A percentile compares a stretch with the other conserved stretches of the same genome.
Conservation (phyloP, 2,888 invertebrate genomes). For the Eristalis intricaria region DNA sequence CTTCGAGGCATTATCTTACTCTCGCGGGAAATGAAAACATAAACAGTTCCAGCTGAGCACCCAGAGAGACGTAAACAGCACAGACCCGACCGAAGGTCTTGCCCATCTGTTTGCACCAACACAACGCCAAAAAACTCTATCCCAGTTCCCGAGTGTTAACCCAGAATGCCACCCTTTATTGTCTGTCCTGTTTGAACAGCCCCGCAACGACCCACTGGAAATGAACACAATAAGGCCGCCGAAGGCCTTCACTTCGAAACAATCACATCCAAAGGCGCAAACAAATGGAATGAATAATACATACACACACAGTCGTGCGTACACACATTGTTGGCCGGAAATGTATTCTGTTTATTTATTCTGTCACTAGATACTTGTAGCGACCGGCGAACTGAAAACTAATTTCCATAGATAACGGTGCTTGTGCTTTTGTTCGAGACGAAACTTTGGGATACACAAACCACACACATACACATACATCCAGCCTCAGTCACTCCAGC, state of each 20-base stretch:
- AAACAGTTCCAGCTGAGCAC: slow-evolving; percentile 23
- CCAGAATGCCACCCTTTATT: slow-evolving; percentile 18
- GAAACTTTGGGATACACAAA: slow-evolving; percentile 4
- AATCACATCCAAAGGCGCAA: slow-evolving; percentile 15
- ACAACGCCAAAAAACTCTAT: background rate
- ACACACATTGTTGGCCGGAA: slow-evolving; percentile 31
- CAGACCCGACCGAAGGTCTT: slow-evolving; percentile 8
- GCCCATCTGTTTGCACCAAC: slow-evolving; percentile 19
- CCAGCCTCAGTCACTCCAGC: background rate
- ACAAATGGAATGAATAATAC: slow-evolving; percentile 1
- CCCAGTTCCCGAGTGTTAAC: background rate
- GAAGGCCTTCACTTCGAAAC: slow-evolving; percentile 3
- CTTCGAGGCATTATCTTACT: background rate
- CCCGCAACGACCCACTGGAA: background rate
- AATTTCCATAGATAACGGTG: slow-evolving; percentile 66
- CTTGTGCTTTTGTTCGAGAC: slow-evolving; percentile 46
- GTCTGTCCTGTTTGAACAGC: slow-evolving; percentile 6
- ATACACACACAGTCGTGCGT: background rate
- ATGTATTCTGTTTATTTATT: slow-evolving; percentile 58
- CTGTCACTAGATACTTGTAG: slow-evolving; percentile 42
- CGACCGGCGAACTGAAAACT: slow-evolving; percentile 56
- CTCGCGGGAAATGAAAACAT: background rate
- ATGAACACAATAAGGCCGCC: background rate
- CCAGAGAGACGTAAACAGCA: slow-evolving; percentile 22
- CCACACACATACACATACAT: background rate